Base-by-base conservation (phyloP, 2,113 vertebrate species). In the Ophiodon elongatus region DNA sequence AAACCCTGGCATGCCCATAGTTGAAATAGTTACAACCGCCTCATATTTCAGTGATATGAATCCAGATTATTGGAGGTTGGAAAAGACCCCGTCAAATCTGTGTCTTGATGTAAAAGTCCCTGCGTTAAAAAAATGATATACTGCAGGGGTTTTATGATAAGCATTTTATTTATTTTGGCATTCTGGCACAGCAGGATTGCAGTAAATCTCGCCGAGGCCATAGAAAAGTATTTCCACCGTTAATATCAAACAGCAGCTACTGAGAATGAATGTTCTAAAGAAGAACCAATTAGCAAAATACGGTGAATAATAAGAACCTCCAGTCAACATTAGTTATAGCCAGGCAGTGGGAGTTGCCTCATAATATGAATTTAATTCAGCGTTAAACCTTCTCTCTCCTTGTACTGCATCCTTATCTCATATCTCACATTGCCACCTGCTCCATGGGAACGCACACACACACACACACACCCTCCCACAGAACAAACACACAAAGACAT, bases 351-450 rank as follows among this genome's bases (percentile, higher is more conserved):
- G 83, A 82, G 78, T 80, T 33, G 60, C 82, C 73, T 81, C 67
- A 39, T 81, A 85, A 85, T 91, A 77, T 80, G 67, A 88, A 76
- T 86, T 79, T 83, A 83, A 89, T 76, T 82, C 76, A 64, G 67
- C 65, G 63, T 82, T 37, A 88, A 93, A 76, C 56, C 70, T 41
- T 66, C 50, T 88, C 64, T 76, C 73, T 83, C 57, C 79, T 84
- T 71, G 80, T 79, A 39, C 75, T 60, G 71, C 69, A 54, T 77
- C 59, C 72, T 84, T 84, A 87, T 84, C 89, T 85, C 80, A 85
- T 85, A 90, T 87, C 84, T 91, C 84, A 83, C 47, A 3, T n/a
- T 80, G 59, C 50, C 87, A 88, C 83, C 82, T 91, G 75, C 76
- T 87, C 59, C 63, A 41, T 47, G 65, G 25, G 31, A 81, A 64